phyloP scores from a whole-genome alignment of 37 sponge, comb jelly and placozoan genomes.

The Aplysina aerophoba region DNA sequence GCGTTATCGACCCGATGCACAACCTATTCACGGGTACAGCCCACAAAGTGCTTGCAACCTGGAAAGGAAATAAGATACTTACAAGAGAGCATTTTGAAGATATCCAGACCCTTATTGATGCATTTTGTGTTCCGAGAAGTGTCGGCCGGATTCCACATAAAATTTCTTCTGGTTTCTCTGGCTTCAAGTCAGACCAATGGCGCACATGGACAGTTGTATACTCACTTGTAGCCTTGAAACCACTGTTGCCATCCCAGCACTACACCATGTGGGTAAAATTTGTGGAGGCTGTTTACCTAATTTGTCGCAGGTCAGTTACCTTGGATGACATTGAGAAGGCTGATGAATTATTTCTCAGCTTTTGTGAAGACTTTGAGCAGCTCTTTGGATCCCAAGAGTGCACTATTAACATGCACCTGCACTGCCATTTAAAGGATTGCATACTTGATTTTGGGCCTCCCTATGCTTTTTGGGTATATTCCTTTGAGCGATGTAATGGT shows the following conservation, averaged over 20 bases:
- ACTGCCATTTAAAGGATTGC: not conserved
- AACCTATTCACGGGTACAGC: slow-evolving; percentile 50
- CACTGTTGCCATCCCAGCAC: not conserved
- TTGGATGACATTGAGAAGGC: not conserved
- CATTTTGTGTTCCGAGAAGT: slow-evolving; percentile 7
- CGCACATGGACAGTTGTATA: slow-evolving; percentile 4
- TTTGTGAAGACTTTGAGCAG: not conserved
- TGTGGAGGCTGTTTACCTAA: not conserved
- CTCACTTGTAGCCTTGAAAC: slow-evolving; percentile 10
- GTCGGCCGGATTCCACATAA: slow-evolving; percentile 13
- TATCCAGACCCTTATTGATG: slow-evolving; percentile 34
- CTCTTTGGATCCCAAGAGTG: slow-evolving; percentile 13
- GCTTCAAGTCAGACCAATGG: slow-evolving; percentile 25
- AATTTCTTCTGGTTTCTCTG: not conserved
- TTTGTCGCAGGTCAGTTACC: not conserved
- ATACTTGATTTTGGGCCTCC: no score
- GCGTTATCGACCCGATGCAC: slow-evolving; percentile 70
- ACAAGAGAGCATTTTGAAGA: not conserved
- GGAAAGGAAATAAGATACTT: slow-evolving; percentile 31
- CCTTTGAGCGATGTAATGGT: no score
- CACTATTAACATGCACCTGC: slow-evolving; percentile 33
- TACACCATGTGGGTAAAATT: slow-evolving; percentile 6
- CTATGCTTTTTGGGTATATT: no score
- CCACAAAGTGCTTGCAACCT: slow-evolving; percentile 35
- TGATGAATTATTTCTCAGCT: not conserved